Base-by-base conservation (phyloP, 2,113 vertebrate genomes). In the Platichthys stellatus region DNA sequence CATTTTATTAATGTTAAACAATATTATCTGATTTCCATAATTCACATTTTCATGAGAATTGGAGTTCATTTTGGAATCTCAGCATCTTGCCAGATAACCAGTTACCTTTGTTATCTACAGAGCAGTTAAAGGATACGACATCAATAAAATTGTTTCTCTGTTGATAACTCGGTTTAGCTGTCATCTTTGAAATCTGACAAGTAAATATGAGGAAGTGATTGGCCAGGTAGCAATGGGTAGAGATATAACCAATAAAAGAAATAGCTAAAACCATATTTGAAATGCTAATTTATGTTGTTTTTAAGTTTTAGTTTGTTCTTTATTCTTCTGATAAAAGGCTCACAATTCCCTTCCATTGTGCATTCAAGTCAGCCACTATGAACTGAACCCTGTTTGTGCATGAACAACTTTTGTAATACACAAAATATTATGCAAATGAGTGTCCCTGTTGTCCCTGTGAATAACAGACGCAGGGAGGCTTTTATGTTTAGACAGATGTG, bases 341-440 rank as follows among this genome's bases (percentile, higher is more conserved):
- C 7, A 45, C 31, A 31, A 31, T 40, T 57, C 5, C 0, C 65
- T 62, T 4, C 21, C 28, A 61, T 54, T 26, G 0, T 20, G 40
- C 63, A 71, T 78, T 76, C 54, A 74, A 57, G 61, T 11, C 38
- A 70, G 66, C 47, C 18, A 20, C 66, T 31, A 45, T 21, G 26
- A 62, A 5, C 64, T 58, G 61, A 63, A 70, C 58, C 71, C 51
- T 64, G 59, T 78, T 74, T 86, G 45, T 68, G 70, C 73, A 31
- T 81, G 60, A 75, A 53, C 61, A 62, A 65, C 38, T 76, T 78
- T 31, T 66, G 38, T 49, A 67, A 74, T 74, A 63, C 43, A 40
- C 31, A 82, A 64, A 62, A 66, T 53, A 70, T 72, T 74, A 84
- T 85, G 78, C 63, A 80, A 82, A 81, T 79, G 54, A 59, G 26